Percentiles rank a stretch among this genome's conserved stretches.
Evolutionary conservation across 2,797 vertebrate species (phyloP).

Genomic region (Catamblyrhynchus diadema): DNA sequence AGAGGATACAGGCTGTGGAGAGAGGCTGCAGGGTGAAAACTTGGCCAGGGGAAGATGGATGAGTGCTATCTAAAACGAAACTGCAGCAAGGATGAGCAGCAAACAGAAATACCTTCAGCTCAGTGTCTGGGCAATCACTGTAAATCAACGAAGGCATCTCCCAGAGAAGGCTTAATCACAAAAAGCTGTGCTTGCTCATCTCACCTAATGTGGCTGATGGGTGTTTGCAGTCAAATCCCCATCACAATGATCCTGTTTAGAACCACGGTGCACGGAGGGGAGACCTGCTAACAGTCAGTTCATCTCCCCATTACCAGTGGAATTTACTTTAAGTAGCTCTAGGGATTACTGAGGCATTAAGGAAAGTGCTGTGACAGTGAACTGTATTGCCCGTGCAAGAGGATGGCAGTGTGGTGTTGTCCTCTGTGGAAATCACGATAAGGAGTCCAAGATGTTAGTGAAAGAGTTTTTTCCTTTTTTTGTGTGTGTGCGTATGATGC

Average conservation of each 20-base stretch:
- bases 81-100: not conserved
- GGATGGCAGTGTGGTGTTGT: not conserved
- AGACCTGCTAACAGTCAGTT: not conserved
- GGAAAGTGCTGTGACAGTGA: conserved; percentile 17
- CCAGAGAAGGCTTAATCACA: not conserved
- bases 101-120: not conserved
- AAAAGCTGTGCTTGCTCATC: not conserved
- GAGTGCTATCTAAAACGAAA: not conserved
- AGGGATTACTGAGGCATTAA: conserved; percentile 13
- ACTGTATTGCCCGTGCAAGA: not conserved
- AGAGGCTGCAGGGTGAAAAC: not conserved
- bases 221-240: not conserved
- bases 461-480: not conserved
- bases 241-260: not conserved
- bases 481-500: not conserved
- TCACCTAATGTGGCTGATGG: not conserved
- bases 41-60: not conserved
- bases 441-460: not conserved
- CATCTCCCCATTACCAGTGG: not conserved
- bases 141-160: not conserved
- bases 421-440: not conserved
- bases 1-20: not conserved
- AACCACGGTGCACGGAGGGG: not conserved
- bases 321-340: conserved; percentile 34
- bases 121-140: not conserved